These are phyloP conservation scores for Dendrolimus punctatus DNA, from an alignment of 1,140 invertebrate species.

Conservation along the genomic window DNA sequence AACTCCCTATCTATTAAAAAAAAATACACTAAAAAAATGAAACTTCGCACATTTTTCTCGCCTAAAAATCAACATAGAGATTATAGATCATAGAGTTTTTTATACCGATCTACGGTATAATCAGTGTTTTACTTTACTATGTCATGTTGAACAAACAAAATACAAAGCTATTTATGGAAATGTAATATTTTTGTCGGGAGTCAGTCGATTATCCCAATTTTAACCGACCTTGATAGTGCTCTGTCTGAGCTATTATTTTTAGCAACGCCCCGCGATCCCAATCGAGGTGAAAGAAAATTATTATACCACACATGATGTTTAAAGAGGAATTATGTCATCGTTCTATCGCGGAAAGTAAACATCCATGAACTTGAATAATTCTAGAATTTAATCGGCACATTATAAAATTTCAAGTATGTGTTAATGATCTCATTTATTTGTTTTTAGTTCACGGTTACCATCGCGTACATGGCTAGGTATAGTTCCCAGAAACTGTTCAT, in stretches of 20 bases:
- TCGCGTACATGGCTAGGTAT: too few species aligned
- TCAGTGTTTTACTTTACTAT: too few species aligned
- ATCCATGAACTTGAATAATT: conserved; percentile 16
- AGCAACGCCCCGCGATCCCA: conserved; percentile 27
- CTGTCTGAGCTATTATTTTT: conserved; percentile 49
- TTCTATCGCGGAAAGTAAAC: conserved; percentile 16
- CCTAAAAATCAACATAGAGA: too few species aligned
- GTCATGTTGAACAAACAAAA: neutral
- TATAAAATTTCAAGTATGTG: neutral
- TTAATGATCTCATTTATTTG: neutral
- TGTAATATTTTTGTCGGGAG: conserved; percentile 4
- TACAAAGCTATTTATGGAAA: conserved; percentile 7
- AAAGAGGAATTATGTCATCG: conserved; percentile 26
- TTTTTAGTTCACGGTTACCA: neutral
- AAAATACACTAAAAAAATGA: too few species aligned
- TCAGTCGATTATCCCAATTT: conserved; percentile 21
- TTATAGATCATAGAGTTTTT: too few species aligned
- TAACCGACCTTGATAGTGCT: conserved; percentile 55
- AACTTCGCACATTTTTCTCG: too few species aligned
- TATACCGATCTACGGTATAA: too few species aligned
- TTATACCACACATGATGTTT: conserved; percentile 23
- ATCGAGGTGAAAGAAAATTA: conserved; percentile 35
- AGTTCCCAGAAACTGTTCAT: too few species aligned
- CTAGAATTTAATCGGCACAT: neutral
- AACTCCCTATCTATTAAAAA: too few species aligned